phyloP scores from a whole-genome alignment of 2,797 vertebrate genomes.

The Limnodromus scolopaceus region DNA sequence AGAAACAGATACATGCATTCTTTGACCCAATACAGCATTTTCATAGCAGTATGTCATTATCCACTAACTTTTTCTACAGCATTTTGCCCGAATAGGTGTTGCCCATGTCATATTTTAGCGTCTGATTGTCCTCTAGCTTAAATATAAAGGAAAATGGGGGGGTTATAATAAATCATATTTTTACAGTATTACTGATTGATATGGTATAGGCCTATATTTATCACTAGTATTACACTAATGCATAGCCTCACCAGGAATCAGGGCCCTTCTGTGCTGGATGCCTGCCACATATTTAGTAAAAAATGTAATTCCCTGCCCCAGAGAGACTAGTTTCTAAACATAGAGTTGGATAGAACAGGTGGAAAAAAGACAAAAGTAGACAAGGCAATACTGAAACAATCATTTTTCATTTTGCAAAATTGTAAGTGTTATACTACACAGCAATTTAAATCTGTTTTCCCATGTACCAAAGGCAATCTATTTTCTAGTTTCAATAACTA shows the following conservation, averaged over 20 bases:
- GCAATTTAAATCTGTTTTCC: conserved; percentile 48
- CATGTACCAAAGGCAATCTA: conserved; percentile 6
- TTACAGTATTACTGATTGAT: not conserved
- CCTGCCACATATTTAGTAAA: conserved; percentile 38
- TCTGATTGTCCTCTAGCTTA: not conserved
- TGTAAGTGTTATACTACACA: conserved; percentile 13
- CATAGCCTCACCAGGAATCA: not conserved
- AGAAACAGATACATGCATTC: not conserved
- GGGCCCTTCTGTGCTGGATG: not conserved
- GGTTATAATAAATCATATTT: not conserved
- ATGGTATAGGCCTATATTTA: not conserved
- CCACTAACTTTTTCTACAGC: not conserved
- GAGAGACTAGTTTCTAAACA: conserved; percentile 38
- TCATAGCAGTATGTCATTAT: not conserved
- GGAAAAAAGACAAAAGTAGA: conserved; percentile 8
- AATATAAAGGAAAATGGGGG: not conserved
- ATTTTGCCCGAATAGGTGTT: not conserved
- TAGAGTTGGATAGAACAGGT: not conserved
- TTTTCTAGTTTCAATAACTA: conserved; percentile 29
- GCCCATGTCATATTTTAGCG: not conserved
- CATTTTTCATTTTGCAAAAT: conserved; percentile 58
- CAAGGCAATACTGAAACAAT: conserved; percentile 32
- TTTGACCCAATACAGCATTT: not conserved
- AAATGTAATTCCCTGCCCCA: conserved; percentile 16
- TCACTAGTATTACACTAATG: not conserved